These are phyloP conservation scores for Centropristis striata DNA, from an alignment of 2,113 vertebrate genomes.

Conservation along the genomic window DNA sequence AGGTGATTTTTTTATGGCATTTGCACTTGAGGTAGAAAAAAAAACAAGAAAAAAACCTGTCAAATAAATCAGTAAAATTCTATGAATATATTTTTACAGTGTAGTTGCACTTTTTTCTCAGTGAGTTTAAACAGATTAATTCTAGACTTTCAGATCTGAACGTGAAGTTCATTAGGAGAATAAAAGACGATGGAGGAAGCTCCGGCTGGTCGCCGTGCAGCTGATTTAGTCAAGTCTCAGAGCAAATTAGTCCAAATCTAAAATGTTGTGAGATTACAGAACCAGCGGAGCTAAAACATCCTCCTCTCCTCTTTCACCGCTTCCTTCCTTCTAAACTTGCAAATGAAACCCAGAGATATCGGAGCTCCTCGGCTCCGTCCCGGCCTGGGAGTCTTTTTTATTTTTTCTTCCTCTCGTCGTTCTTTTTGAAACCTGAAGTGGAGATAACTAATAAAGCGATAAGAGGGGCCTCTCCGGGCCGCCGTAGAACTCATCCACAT, in stretches of 20 bases:
- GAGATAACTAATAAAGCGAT: constrained; percentile 27
- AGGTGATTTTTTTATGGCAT: too few species aligned
- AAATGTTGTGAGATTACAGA: constrained; percentile 7
- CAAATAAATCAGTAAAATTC: too few species aligned
- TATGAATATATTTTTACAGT: too few species aligned
- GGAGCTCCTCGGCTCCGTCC: background rate
- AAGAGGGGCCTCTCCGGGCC: constrained; percentile 54
- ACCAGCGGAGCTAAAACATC: background rate
- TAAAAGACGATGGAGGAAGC: background rate
- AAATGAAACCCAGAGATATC: constrained; percentile 11
- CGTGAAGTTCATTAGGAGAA: too few species aligned
- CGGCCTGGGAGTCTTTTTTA: constrained; percentile 29
- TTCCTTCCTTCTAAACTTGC: background rate
- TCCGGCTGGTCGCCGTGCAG: background rate
- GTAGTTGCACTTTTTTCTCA: too few species aligned
- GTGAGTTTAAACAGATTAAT: too few species aligned
- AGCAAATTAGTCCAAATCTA: background rate
- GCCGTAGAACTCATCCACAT: too few species aligned
- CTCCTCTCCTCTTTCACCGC: background rate
- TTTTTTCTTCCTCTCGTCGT: background rate
- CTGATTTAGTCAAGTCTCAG: constrained; percentile 3
- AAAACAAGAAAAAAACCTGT: too few species aligned
- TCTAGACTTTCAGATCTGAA: background rate
- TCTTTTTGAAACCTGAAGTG: constrained; percentile 13
- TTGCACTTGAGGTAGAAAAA: too few species aligned